Base-by-base conservation (phyloP, 30 jellyfish, hydroid and myxozoan species). In the Nemopilema nomurai region DNA sequence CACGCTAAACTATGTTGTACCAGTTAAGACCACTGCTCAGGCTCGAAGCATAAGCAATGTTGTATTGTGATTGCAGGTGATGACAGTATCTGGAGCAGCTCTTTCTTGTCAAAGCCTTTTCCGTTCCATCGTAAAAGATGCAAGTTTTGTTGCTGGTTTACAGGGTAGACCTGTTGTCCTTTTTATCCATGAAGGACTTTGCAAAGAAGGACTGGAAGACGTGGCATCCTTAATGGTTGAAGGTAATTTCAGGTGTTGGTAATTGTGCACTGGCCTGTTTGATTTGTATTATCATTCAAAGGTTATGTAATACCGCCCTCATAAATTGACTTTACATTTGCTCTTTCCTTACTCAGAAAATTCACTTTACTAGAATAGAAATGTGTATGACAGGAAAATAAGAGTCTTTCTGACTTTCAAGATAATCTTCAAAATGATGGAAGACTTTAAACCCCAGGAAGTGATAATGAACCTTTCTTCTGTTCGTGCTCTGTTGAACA, bases 121-220 rank as follows among this genome's bases (percentile, higher is more conserved):
- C 32, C 91, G 82, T 49, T 70, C 84, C 0, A 62, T 84, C 16
- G 49, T 90, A 18, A 90, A 90, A 71, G 94, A 90, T 62, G 91
- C 95, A 0, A 83, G 97, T 66, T 33, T 67, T 57, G 81, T 79
- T 53, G 97, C 97, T 8, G 97, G 94, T 7, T 33, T 90, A 70
- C 92, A 84, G 21, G 95, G 95, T 8, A 77, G 69, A 66, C 91
- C 95, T 20, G 72, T 79, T 16, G 74, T 90, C 16, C 69, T 90
- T 25, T 83, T 66, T 82, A 73, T 84, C 21, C 85, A 88, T 24
- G 95, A 79, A 52, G 70, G 74, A 29, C 86, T 90, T 22, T 21
- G 62, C 77, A 81, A 57, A 30, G 97, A 90, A 22, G 82, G 87
- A 4, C 63, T 75, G 70, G 51, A 66, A 52, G 80, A 70, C 65